phyloP scores from a whole-genome alignment of 1,140 invertebrate genomes.

The Oppia nitens region DNA sequence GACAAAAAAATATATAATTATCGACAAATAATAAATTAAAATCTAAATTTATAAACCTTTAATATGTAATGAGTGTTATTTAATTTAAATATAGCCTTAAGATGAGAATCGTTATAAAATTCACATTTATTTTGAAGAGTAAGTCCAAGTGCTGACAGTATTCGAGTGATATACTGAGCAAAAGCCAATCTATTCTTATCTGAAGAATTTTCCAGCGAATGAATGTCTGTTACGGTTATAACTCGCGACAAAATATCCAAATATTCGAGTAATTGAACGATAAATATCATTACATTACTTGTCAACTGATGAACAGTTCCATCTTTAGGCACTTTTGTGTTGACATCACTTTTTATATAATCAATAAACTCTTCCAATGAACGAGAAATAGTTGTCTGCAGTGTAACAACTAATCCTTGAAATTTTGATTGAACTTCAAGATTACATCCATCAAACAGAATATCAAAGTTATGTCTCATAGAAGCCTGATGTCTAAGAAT shows the following conservation, averaged over 20 bases:
- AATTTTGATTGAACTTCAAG: conserved; percentile 29
- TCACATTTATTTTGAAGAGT: conserved; percentile 60
- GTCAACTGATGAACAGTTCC: conserved; percentile 91
- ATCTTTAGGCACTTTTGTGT: conserved; percentile 69
- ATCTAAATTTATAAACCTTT: conserved; percentile 34
- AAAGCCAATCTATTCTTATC: conserved; percentile 21
- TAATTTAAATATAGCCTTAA: conserved; percentile 63
- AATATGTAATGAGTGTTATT: conserved; percentile 88
- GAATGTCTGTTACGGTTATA: conserved; percentile 19
- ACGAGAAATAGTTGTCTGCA: conserved; percentile 60
- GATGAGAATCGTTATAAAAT: conserved; percentile 52
- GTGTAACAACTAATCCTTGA: conserved; percentile 48
- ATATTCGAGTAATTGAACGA: conserved; percentile 51
- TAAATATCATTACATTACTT: conserved; percentile 71
- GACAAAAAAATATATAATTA: conserved; percentile 7
- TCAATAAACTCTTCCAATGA: conserved; percentile 84
- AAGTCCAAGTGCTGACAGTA: conserved; percentile 63
- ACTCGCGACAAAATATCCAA: conserved; percentile 21
- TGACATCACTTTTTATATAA: conserved; percentile 63
- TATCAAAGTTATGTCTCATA: conserved; percentile 66
- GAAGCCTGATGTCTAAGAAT: conserved; percentile 61
- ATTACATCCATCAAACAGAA: conserved; percentile 39
- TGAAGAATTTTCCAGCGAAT: conserved; percentile 15
- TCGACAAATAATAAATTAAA: no score
- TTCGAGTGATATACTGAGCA: conserved; percentile 31